Evolutionary conservation across 2,888 invertebrate genomes (phyloP).

Genomic region (Eueremaeus valkanovi): DNA sequence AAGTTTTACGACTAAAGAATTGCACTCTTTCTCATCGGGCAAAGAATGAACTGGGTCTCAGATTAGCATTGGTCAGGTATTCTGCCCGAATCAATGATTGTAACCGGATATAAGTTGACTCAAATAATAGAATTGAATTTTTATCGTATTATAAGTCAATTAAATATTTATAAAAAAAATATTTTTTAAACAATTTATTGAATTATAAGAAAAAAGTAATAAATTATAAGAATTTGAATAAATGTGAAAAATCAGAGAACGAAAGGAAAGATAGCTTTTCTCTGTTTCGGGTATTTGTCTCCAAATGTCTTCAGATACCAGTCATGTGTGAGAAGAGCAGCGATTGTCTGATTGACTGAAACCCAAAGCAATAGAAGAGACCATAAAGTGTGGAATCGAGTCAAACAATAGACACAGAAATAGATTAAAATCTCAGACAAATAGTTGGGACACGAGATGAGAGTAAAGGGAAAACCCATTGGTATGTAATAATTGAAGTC

Average conservation of each 20-base stretch:
- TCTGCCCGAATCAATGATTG: too few relatives aligned
- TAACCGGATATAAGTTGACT: too few relatives aligned
- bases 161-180: too few relatives aligned
- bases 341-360: slow-evolving; percentile 37
- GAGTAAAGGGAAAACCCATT: slow-evolving; percentile 32
- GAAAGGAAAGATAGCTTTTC: slow-evolving; percentile 41
- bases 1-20: too few relatives aligned
- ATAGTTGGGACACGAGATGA: slow-evolving; percentile 42
- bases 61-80: too few relatives aligned
- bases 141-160: too few relatives aligned
- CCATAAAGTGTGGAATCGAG: slow-evolving; percentile 19
- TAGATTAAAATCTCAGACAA: slow-evolving; percentile 40
- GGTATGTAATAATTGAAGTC: slow-evolving; percentile 45
- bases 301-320: slow-evolving; percentile 43
- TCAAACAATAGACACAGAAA: background rate
- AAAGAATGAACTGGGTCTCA: too few relatives aligned
- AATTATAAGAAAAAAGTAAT: too few relatives aligned
- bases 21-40: too few relatives aligned
- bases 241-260: slow-evolving; percentile 23
- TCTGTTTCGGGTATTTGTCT: slow-evolving; percentile 23
- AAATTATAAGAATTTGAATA: too few relatives aligned
- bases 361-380: slow-evolving; percentile 30
- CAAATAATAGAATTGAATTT: too few relatives aligned
- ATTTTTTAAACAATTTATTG: too few relatives aligned
- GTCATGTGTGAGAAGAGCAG: slow-evolving; percentile 31